A percentile compares a stretch with the other conserved stretches of the same genome.
Evolutionary conservation across 2,113 vertebrate genomes (phyloP).

Genomic region (Misgurnus anguillicaudatus): DNA sequence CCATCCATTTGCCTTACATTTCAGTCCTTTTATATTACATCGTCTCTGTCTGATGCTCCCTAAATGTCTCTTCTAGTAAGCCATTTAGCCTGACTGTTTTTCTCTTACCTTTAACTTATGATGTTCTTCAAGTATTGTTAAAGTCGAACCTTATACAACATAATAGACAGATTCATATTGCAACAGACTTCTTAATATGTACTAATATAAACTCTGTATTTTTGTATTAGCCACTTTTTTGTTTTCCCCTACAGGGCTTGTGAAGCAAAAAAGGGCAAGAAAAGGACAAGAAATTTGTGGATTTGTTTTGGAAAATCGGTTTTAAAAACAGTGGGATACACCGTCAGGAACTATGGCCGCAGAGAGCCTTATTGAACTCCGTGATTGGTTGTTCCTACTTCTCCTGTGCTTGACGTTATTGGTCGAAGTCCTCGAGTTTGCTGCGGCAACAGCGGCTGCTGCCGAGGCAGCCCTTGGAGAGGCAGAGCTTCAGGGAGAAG

Average conservation of each 20-base stretch:
- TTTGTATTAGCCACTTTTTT: not conserved
- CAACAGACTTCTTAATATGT: not conserved
- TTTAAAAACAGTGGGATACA: slow-evolving; percentile 42
- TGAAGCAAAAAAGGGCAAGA: not conserved
- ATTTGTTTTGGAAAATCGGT: not conserved
- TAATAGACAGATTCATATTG: not conserved
- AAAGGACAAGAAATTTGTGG: not conserved
- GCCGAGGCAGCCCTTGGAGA: slow-evolving; percentile 75
- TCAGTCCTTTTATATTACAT: slow-evolving; percentile 9
- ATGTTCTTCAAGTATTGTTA: not conserved
- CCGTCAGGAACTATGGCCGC: slow-evolving; percentile 74
- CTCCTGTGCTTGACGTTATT: slow-evolving; percentile 88
- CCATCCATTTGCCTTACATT: not conserved
- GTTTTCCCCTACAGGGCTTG: slow-evolving; percentile 26
- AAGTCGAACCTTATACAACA: not conserved
- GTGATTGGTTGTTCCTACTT: slow-evolving; percentile 88
- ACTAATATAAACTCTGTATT: not conserved
- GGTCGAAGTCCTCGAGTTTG: slow-evolving; percentile 85
- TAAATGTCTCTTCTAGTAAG: slow-evolving; percentile 9
- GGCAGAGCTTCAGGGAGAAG: slow-evolving; percentile 67
- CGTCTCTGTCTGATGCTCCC: slow-evolving; percentile 1
- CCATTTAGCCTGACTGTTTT: not conserved
- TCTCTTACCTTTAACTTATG: not conserved
- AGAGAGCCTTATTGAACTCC: slow-evolving; percentile 83
- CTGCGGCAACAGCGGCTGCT: slow-evolving; percentile 71